These are phyloP conservation scores for Xiphophorus birchmanni DNA, from an alignment of 2,797 vertebrate species.

Conservation along the genomic window DNA sequence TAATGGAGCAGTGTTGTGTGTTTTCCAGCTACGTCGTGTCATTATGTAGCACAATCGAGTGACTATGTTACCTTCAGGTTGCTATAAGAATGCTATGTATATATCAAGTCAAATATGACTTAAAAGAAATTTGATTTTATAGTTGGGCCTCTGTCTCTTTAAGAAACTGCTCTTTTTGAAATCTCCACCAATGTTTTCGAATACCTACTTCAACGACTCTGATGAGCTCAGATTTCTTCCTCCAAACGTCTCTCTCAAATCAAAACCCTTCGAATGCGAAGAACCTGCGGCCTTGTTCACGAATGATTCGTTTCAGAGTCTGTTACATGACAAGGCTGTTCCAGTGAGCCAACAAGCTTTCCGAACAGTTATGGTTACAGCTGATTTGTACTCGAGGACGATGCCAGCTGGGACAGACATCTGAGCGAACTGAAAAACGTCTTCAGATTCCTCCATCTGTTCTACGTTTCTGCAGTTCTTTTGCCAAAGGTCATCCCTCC, in stretches of 20 bases:
- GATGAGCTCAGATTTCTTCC: not conserved
- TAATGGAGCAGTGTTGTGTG: too few species aligned
- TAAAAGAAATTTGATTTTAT: too few species aligned
- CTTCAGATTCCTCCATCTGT: conserved; percentile 29
- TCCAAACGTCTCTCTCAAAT: not conserved
- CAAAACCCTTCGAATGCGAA: not conserved
- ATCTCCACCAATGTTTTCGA: not conserved
- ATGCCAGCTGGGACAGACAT: conserved; percentile 27
- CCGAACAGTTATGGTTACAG: not conserved
- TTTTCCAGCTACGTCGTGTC: too few species aligned
- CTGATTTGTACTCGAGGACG: conserved; percentile 7
- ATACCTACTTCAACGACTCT: not conserved
- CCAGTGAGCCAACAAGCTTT: conserved; percentile 35
- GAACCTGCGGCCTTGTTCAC: conserved; percentile 30
- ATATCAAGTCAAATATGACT: too few species aligned
- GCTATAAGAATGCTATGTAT: too few species aligned
- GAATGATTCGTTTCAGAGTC: conserved; percentile 13
- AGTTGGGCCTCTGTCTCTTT: too few species aligned
- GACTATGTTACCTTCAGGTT: too few species aligned
- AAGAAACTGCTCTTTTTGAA: too few species aligned
- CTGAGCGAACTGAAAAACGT: conserved; percentile 22
- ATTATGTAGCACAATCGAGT: too few species aligned
- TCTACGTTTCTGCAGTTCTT: conserved; percentile 17
- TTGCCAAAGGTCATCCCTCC: not conserved
- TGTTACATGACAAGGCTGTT: conserved; percentile 41